Conservation (phyloP, 2,888 invertebrate genomes). For the Ectemnius continuus region DNA sequence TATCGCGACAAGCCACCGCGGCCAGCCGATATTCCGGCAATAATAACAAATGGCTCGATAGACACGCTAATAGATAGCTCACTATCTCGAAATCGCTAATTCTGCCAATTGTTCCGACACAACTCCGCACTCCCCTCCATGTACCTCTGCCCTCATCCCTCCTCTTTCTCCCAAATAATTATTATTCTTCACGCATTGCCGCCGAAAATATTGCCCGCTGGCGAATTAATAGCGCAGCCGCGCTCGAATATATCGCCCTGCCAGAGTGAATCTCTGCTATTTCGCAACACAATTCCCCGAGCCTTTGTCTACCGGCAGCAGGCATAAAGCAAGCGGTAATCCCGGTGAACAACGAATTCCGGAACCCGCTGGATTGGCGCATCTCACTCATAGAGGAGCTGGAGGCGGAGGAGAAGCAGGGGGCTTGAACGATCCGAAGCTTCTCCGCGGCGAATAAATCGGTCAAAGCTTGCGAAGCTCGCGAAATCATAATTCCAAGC, state of each 20-base stretch:
- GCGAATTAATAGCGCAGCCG: not conserved
- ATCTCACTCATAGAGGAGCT: too few relatives aligned
- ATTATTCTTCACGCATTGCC: not conserved
- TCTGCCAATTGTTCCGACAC: not conserved
- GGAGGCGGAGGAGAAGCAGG: too few relatives aligned
- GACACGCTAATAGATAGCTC: conserved; percentile 4
- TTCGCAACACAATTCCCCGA: too few relatives aligned
- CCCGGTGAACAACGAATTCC: not conserved
- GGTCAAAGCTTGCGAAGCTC: conserved; percentile 36
- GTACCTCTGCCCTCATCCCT: too few relatives aligned
- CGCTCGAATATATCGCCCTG: not conserved
- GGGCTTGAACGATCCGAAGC: too few relatives aligned
- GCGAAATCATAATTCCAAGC: conserved; percentile 46
- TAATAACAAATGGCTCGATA: conserved; percentile 6
- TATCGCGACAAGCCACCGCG: conserved; percentile 5
- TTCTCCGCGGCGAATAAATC: conserved; percentile 8
- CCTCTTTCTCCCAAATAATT: not conserved
- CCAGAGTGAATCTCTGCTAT: too few relatives aligned
- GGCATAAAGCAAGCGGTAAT: conserved; percentile 2
- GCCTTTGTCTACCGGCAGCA: too few relatives aligned
- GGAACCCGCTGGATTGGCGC: not conserved
- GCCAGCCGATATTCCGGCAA: not conserved
- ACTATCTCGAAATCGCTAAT: conserved; percentile 1
- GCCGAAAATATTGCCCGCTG: not conserved
- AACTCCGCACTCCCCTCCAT: not conserved